Base-by-base conservation (phyloP, 2,113 vertebrate species). In the Elephantulus edwardii region DNA sequence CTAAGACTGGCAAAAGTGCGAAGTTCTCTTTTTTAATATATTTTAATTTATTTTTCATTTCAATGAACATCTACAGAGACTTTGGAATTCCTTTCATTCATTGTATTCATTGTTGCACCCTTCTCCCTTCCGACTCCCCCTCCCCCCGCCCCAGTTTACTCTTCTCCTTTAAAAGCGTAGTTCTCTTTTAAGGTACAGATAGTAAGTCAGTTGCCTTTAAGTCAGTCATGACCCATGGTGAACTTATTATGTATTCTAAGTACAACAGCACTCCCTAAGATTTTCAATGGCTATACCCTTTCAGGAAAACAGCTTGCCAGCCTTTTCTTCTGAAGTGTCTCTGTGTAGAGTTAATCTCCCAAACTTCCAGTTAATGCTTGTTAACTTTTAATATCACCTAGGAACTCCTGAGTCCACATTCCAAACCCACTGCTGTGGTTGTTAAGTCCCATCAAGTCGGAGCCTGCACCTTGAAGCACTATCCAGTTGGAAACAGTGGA, bases 381-480 rank as follows among this genome's bases (percentile, higher is more conserved):
- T 38, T 68, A 68, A 68, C 20, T 9, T 8, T 68, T 22, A 38
- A 38, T 10, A 68, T 4, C 35, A 68, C 35, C 35, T 7, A 38
- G 35, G 28, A 68, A 68, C 8, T 68, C 19, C 12, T 30, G 30
- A 30, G 30, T 33, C 8, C 11, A 62, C 58, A n/a, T n/a, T n/a
- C n/a, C n/a, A 50, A 50, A 16, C 9, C 48, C 16, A 16, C 16
- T 50, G 48, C 48, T 50, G 16, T 50, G 8, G 8, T 50, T 50
- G 48, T 50, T 50, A 50, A 50, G 16, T 50, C 48, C 48, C 16
- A 1, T 4, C 4, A 6, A 44, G 17, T 4, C 3, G 28, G 42
- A 1, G n/a, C n/a, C n/a, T 14, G 0, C 1, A 5, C 28, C 6
- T 5, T 0, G 0, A 20, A 28, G 8, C 1, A 3, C 30, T 44